Conservation (phyloP, 1,140 invertebrate species). For the Pollicipes pollicipes region DNA sequence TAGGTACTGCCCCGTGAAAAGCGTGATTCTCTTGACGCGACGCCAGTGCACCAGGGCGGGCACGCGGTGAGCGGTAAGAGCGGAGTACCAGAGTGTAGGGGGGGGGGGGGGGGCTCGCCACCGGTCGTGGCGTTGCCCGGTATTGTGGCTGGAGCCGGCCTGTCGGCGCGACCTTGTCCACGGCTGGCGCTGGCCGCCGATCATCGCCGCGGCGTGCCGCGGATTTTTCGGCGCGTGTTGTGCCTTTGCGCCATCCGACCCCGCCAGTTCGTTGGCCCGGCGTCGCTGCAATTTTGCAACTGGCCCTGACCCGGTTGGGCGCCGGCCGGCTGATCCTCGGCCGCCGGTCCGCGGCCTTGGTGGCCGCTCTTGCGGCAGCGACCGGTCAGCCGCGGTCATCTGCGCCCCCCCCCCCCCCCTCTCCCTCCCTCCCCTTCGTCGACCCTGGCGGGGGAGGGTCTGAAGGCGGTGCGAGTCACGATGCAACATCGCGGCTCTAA, state of each 20-base stretch:
- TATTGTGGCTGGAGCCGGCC: neutral
- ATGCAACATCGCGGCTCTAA: no score
- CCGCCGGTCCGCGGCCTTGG: neutral
- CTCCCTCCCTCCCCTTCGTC: neutral
- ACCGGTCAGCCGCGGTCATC: neutral
- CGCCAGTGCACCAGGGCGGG: no score
- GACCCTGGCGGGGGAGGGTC: neutral
- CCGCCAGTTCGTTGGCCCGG: neutral
- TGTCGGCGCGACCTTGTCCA: no score
- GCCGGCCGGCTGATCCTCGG: neutral
- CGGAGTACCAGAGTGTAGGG: no score
- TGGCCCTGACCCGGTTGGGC: neutral
- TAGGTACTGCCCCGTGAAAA: no score
- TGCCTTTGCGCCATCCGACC: neutral
- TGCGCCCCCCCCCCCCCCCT: neutral
- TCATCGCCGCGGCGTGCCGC: no score
- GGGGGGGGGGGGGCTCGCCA: no score
- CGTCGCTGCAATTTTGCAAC: neutral
- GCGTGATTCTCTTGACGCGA: no score
- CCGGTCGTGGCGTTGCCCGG: neutral
- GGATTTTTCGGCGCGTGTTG: neutral
- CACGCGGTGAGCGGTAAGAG: no score
- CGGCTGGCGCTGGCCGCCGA: no score
- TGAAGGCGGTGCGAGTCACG: no score
- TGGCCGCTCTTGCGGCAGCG: no score